These are phyloP conservation scores for silkworm (Bombyx mori) DNA, from an alignment of 1,140 invertebrate species.

Conservation along the genomic window DNA sequence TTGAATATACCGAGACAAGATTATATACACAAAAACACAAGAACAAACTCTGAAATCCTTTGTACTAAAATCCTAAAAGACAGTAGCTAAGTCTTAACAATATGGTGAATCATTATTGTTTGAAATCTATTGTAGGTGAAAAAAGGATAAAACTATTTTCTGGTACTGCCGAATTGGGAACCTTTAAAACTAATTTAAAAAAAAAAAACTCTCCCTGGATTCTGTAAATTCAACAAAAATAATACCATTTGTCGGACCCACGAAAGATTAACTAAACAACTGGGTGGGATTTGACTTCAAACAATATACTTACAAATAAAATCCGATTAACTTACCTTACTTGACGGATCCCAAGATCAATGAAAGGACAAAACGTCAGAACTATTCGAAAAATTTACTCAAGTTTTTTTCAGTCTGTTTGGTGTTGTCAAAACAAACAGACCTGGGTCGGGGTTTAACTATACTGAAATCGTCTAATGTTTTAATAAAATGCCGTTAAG, in stretches of 20 bases:
- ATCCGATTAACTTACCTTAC: constrained; percentile 48
- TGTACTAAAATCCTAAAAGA: no score
- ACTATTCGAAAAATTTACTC: constrained; percentile 25
- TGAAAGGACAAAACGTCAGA: constrained; percentile 8
- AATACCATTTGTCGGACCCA: constrained; percentile 9
- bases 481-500: no score
- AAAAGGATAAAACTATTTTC: no score
- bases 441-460: background rate
- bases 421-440: constrained; percentile 18
- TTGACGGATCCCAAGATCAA: constrained; percentile 32
- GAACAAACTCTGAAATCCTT: no score
- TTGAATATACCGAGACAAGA: no score
- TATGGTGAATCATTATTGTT: no score
- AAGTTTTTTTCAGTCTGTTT: constrained; percentile 44
- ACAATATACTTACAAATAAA: constrained; percentile 54
- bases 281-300: constrained; percentile 39
- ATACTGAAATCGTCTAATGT: no score
- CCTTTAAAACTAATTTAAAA: background rate
- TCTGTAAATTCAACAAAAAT: constrained; percentile 41
- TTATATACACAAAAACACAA: no score
- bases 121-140: no score
- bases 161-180: no score
- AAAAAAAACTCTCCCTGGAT: constrained; percentile 1
- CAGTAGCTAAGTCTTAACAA: no score
- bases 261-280: constrained; percentile 22